Conservation (phyloP, 2,888 invertebrate genomes). For the Nomada goodeniana region DNA sequence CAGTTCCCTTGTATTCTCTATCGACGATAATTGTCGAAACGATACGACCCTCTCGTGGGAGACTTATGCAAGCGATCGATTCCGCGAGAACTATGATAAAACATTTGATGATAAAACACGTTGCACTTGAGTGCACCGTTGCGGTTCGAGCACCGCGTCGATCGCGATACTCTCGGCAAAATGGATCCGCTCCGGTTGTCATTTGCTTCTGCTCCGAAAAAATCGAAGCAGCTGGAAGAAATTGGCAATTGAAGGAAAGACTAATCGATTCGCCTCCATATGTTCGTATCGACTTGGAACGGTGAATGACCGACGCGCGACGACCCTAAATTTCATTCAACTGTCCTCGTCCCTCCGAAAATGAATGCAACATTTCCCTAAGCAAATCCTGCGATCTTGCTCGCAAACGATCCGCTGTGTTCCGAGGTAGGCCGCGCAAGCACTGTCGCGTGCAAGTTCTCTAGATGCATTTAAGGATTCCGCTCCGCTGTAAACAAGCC, state of each 20-base stretch:
- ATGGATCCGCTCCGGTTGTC: constrained; percentile 42
- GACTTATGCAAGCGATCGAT: constrained; percentile 38
- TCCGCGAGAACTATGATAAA: constrained; percentile 13
- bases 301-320: background rate
- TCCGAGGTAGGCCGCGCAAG: background rate
- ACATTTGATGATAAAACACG: constrained; percentile 35
- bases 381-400: too few species aligned
- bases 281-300: background rate
- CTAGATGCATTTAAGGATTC: constrained; percentile 57
- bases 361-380: too few species aligned
- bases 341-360: too few species aligned
- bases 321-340: background rate
- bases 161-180: constrained; percentile 49
- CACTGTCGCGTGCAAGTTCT: constrained; percentile 44
- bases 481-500: constrained; percentile 50
- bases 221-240: background rate
- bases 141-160: constrained; percentile 10
- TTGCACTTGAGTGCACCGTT: constrained; percentile 16
- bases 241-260: background rate
- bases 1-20: background rate
- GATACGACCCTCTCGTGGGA: background rate
- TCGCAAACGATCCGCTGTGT: too few species aligned
- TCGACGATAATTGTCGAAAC: background rate
- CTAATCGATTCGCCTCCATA: background rate
- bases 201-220: constrained; percentile 29